Conservation (phyloP, 1,140 invertebrate species). For the Tenebrio molitor region DNA sequence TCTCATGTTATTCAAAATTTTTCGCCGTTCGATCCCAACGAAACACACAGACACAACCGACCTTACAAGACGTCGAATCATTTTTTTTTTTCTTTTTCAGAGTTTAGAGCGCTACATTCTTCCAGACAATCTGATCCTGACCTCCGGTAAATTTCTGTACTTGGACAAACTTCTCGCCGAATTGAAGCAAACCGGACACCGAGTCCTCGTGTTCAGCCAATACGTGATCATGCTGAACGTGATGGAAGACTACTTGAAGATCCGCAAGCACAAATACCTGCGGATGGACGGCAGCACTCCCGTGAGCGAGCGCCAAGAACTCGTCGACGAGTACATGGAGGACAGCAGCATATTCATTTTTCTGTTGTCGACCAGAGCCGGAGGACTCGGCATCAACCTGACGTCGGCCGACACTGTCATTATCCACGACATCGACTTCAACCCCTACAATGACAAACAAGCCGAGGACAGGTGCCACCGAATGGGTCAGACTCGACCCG, state of each 20-base stretch:
- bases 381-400: conserved; percentile 93
- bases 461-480: conserved; percentile 97
- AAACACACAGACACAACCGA: no score
- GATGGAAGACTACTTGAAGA: conserved; percentile 85
- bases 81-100: conserved; percentile 61
- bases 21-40: no score
- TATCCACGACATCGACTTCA: conserved; percentile 97
- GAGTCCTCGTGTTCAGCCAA: conserved; percentile 94
- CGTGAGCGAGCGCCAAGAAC: conserved; percentile 82
- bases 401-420: conserved; percentile 94
- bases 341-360: conserved; percentile 85
- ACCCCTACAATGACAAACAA: conserved; percentile 98
- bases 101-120: conserved; percentile 67
- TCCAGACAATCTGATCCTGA: conserved; percentile 79
- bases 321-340: conserved; percentile 84
- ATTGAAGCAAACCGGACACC: conserved; percentile 79
- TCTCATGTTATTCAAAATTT: no score
- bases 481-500: conserved; percentile 91
- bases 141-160: conserved; percentile 88
- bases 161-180: conserved; percentile 83
- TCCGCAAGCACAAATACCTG: conserved; percentile 80
- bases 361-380: conserved; percentile 86
- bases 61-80: no score
- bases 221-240: conserved; percentile 95
- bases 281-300: conserved; percentile 89